Base-by-base conservation (phyloP, 2,113 vertebrate species). In the Alexandromys fortis region DNA sequence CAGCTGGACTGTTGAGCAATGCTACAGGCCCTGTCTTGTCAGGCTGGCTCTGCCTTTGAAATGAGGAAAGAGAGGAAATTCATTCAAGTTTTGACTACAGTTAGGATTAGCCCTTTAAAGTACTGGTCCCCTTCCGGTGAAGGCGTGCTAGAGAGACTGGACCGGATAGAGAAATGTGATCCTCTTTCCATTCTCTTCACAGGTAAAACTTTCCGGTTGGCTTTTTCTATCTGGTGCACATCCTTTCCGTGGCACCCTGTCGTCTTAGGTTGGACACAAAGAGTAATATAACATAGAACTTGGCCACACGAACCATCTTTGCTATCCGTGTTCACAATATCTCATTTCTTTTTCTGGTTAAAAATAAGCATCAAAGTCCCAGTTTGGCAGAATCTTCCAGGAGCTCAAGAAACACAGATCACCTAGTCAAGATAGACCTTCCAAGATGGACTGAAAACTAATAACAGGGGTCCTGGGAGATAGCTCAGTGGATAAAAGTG, bases 31-130 rank as follows among this genome's bases (percentile, higher is more conserved):
- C 63, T 28, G 1, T 85, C 92, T 70, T 89, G 86, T 42, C 89
- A 2, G 45, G 63, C 67, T 88, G 91, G 35, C 82, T 92, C 76
- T 65, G 72, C 79, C 68, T 67, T 93, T 83, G 47, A 94, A 94
- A 95, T 75, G 58, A 86, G 93, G 33, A 93, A 63, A 81, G 86
- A 65, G 55, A 95, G 89, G 85, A 88, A 96, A 97, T 68, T 78
- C 86, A 90, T 86, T 90, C 76, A 65, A 7, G 42, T 93, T 91
- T 94, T 89, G 49, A 28, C 83, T 88, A 42, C 42, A 90, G 58
- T 91, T 83, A 88, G 75, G 88, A 13, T 88, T 86, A 67, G 42
- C 88, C 68, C 85, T 95, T 73, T 67, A 16, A 94, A 85, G 7
- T 33, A 47, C 45, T 1, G 33, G 19, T 12, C 17, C 9, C 33